A percentile compares a stretch with the other conserved stretches of the same genome.
phyloP scores from a whole-genome alignment of 2,113 vertebrate genomes.

The Catharus minimus region DNA sequence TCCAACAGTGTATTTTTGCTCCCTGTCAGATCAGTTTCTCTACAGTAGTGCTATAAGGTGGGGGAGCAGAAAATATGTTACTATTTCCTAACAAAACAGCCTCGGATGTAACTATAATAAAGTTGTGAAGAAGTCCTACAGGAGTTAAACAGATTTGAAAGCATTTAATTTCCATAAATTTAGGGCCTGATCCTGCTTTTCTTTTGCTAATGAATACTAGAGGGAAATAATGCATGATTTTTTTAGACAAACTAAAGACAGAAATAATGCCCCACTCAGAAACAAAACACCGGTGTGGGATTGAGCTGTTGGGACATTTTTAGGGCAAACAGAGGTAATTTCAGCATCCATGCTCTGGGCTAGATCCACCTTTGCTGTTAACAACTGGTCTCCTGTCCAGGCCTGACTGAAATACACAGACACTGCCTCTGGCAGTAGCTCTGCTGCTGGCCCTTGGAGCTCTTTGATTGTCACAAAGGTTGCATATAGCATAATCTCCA shows the following conservation, averaged over 20 bases:
- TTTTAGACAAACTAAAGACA: not conserved
- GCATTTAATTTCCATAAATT: constrained; percentile 52
- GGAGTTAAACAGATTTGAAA: constrained; percentile 51
- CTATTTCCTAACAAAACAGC: constrained; percentile 56
- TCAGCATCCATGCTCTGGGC: not conserved
- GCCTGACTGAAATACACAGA: not conserved
- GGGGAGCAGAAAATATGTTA: constrained; percentile 33
- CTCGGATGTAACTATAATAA: constrained; percentile 54
- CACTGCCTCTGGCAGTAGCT: not conserved
- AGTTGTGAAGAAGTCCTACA: constrained; percentile 59
- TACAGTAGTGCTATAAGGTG: constrained; percentile 9
- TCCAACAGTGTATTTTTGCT: constrained; percentile 40
- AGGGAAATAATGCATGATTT: not conserved
- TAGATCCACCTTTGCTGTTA: not conserved
- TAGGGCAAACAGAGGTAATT: not conserved
- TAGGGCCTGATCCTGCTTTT: constrained; percentile 42
- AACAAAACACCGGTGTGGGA: not conserved
- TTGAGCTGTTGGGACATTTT: not conserved
- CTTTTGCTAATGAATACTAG: constrained; percentile 37
- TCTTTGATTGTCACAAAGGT: not conserved
- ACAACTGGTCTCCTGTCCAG: not conserved
- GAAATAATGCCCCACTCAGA: not conserved
- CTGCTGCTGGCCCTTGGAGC: not conserved
- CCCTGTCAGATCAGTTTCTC: constrained; percentile 35
- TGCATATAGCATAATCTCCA: not conserved